These are phyloP conservation scores for Struthidea cinerea DNA, from an alignment of 2,113 vertebrate genomes.

Conservation along the genomic window DNA sequence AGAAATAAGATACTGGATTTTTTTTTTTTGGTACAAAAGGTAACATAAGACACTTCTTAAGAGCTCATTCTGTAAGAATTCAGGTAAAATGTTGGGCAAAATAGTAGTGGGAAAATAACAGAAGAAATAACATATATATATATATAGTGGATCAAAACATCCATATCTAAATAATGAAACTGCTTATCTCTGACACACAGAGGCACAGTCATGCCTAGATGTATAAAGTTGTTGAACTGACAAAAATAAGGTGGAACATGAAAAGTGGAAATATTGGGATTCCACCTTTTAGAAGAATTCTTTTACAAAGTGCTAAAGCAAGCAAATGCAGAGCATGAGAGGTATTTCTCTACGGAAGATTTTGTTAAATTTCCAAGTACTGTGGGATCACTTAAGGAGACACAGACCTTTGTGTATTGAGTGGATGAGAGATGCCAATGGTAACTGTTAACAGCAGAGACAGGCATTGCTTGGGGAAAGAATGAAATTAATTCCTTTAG, in stretches of 20 bases:
- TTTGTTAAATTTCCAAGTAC: background rate
- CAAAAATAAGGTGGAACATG: background rate
- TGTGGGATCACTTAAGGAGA: background rate
- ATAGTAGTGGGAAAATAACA: background rate
- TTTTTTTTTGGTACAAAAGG: background rate
- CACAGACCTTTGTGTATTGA: background rate
- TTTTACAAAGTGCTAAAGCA: background rate
- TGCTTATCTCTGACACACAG: background rate
- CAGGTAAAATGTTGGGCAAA: background rate
- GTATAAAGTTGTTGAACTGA: background rate
- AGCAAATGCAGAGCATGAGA: background rate
- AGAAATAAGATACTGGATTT: background rate
- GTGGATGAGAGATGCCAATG: background rate
- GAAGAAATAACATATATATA: background rate
- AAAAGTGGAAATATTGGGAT: background rate
- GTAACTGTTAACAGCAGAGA: background rate
- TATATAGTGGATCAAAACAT: background rate
- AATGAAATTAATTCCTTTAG: conserved; percentile 49
- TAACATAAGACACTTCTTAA: background rate
- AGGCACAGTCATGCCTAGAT: background rate
- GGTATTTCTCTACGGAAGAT: background rate
- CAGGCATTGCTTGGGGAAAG: background rate
- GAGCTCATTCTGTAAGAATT: background rate
- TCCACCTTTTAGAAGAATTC: background rate
- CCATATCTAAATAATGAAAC: background rate